Evolutionary conservation across 1,140 invertebrate genomes (phyloP), one percentile per base, ranked within the genome.

Genomic region (Ips typographus): DNA sequence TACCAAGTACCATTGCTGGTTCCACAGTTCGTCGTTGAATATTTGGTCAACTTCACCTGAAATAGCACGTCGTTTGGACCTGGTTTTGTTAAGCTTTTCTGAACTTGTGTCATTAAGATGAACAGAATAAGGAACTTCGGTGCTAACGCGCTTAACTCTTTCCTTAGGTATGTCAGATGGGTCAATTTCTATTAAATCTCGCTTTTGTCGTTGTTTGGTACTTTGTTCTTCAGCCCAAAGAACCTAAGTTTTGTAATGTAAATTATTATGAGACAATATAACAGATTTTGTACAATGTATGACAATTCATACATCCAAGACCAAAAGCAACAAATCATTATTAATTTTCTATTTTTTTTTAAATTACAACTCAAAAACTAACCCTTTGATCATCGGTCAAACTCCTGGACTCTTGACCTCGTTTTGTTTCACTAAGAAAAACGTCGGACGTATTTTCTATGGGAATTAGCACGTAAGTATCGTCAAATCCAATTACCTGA

Each of bases 1-100:
- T 86, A 96, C 94, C 89, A 96, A 83, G 82, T 98, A 97, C 95
- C 95, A 97, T 80, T 97, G 88, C 72, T 93, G 86, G 44, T 84
- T 79, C 91, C 94, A 97, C 0, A 95, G 82, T 71, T 93, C 91
- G 76, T 98, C 95, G 75, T 93, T 93, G 78, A 94, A 96, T 1
- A 70, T 75, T 47, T 70, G 72, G 51, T 75, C 74, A 2, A 59
- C 51, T 68, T 58, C 6, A 56, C 49, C 62, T 2, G 53, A 58
- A 3, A 38, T 36, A 4, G n/a, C 36, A 37, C 38, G 62, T 4
- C 66, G 58, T 56, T 68, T 68, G 55, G 36, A 62, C 39, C 66
- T n/a, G 40, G 1, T 68, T 68, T 62, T 62, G 36, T n/a, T 51
- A 8, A 3, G 36, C 1, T 41, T 36, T 40, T 4, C 38, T 58